phyloP scores from a whole-genome alignment of 2,797 vertebrate genomes.

The Megaceryle alcyon region DNA sequence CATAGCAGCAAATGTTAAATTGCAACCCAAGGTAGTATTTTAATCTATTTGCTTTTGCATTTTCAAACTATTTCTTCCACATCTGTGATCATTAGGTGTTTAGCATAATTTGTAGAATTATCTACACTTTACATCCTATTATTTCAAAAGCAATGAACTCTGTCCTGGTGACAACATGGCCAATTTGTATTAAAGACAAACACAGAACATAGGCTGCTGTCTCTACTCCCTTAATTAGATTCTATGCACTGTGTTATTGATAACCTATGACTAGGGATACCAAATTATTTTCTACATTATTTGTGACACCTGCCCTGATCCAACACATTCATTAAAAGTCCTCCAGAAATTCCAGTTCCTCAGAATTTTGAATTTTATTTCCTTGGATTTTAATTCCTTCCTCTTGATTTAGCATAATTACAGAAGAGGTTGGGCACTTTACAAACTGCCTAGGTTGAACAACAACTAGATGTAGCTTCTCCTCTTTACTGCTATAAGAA shows the following conservation, averaged over 20 bases:
- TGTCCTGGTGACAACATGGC: background rate
- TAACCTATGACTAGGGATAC: background rate
- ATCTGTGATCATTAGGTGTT: background rate
- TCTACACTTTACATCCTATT: background rate
- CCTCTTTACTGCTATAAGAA: background rate
- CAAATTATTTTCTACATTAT: background rate
- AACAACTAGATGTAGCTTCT: background rate
- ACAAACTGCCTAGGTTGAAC: background rate
- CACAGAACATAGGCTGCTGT: background rate
- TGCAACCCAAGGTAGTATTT: background rate
- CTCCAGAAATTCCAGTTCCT: background rate
- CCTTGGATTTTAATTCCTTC: background rate
- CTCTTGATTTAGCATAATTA: background rate
- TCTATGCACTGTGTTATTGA: background rate
- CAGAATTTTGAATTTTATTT: background rate
- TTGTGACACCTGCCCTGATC: background rate
- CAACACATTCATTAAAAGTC: background rate
- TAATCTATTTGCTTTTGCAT: constrained; percentile 3
- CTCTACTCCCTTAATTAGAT: background rate
- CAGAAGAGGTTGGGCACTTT: background rate
- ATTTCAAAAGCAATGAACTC: constrained; percentile 18
- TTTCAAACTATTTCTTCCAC: background rate
- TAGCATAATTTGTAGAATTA: constrained; percentile 16
- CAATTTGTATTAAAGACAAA: constrained; percentile 1
- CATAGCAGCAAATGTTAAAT: background rate